Evolutionary conservation across 2,113 vertebrate genomes (phyloP), one percentile per base, ranked within the genome.

Genomic region (Megaptera novaeangliae): DNA sequence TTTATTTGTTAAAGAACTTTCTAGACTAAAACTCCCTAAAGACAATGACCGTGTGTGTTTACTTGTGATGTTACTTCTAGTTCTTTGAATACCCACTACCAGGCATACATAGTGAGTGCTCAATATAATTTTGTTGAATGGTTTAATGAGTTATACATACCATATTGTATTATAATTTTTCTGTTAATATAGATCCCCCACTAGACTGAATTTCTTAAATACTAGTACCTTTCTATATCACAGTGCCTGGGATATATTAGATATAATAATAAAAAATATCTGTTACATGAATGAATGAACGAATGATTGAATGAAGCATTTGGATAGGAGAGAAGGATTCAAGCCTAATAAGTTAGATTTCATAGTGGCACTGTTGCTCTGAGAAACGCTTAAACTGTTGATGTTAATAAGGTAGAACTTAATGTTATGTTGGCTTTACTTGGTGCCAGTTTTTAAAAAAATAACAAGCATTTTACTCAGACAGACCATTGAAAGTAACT

Each of bases 391-490:
- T 90, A 20, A 1, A 69, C n/a, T 49, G 29, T 21, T 81, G 41
- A 87, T 46, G 6, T 85, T 93, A 92, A 72, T 94, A 96, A 92
- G 66, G 69, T 57, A 94, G 63, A 94, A 92, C 23, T 66, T 96
- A 84, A 94, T 91, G 74, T 64, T 92, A 57, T 72, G 25, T 44
- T 95, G 69, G 34, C 23, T 96, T 86, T 94, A 75, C 20, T 64
- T 64, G 18, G 25, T 72, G 63, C 82, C 85, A 84, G 14, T 74
- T 59, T 57, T 68, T 39, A 6, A 75, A 89, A 89, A 87, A 77
- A 92, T 20, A 92, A 90, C 36, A 92, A 94, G 36, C 8, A 55
- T 80, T 94, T 97, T 93, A 83, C 68, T 96, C 59, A 95, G 68
- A 85, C 13, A 93, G 71, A 81, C 6, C 21, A 64, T 41, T 0